phyloP scores from a whole-genome alignment of 2,113 vertebrate genomes.

The Silurus asotus region DNA sequence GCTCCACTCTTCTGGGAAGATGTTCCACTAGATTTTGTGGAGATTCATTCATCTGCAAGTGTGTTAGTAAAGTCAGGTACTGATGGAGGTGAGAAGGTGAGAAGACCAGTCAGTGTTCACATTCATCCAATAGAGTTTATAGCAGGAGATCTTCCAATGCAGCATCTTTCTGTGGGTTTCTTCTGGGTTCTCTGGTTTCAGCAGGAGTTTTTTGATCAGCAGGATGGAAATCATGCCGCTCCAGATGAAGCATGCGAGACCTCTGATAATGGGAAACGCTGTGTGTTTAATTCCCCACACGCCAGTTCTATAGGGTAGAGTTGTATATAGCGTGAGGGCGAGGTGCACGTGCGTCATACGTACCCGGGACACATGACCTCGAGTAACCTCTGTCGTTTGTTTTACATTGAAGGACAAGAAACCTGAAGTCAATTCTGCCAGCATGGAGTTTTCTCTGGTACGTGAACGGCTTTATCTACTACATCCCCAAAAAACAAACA shows the following conservation, averaged over 20 bases:
- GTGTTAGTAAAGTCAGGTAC: too few species aligned
- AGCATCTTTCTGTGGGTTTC: too few species aligned
- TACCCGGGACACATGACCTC: background rate
- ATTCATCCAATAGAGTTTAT: too few species aligned
- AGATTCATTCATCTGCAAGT: too few species aligned
- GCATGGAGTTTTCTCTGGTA: conserved; percentile 72
- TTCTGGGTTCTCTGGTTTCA: too few species aligned
- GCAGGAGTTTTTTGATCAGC: background rate
- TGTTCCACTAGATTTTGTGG: too few species aligned
- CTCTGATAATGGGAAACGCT: background rate
- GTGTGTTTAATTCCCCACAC: background rate
- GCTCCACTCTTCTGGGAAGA: too few species aligned
- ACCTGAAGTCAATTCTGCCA: background rate
- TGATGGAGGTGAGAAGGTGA: too few species aligned
- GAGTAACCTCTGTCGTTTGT: background rate
- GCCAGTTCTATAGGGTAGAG: background rate
- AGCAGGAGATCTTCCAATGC: too few species aligned
- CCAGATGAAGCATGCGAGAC: background rate
- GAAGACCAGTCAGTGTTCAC: too few species aligned
- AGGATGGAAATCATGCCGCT: background rate
- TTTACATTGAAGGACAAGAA: background rate
- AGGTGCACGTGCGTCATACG: background rate
- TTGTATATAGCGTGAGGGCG: background rate
- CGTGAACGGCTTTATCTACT: conserved; percentile 29
- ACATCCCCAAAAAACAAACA: too few species aligned